Conservation (phyloP, 37 sponge, comb jelly and placozoan species). For the Halisarca cf. caerulea region DNA sequence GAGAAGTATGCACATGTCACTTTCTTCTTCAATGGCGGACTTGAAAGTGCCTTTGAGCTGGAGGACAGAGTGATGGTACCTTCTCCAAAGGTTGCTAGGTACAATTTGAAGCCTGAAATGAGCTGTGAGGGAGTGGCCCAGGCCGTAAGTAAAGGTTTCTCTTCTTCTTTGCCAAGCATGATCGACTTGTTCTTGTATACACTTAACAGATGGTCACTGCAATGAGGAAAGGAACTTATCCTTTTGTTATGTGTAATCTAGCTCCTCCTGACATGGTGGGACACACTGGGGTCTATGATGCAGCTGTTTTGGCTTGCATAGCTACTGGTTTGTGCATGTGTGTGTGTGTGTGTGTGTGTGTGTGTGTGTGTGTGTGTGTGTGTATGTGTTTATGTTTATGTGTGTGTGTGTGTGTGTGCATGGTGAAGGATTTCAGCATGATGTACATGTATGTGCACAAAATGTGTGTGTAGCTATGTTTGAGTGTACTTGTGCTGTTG, state of each 20-base stretch:
- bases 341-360: not conserved
- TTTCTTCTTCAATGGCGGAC: slow-evolving; percentile 98
- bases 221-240: slow-evolving; percentile 75
- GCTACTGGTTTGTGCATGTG: slow-evolving; percentile 71
- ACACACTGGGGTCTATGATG: slow-evolving; percentile 95
- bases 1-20: slow-evolving; percentile 99
- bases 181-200: not conserved
- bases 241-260: slow-evolving; percentile 98
- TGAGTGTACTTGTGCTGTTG: no score
- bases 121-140: slow-evolving; percentile 88
- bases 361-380: slow-evolving; percentile 15
- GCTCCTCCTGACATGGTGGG: slow-evolving; percentile 99
- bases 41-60: slow-evolving; percentile 66
- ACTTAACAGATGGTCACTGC: slow-evolving; percentile 72
- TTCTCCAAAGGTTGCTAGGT: slow-evolving; percentile 94
- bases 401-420: no score
- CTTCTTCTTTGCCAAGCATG: not conserved
- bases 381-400: no score
- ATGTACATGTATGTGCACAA: no score
- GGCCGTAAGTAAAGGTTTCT: slow-evolving; percentile 50
- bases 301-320: slow-evolving; percentile 81
- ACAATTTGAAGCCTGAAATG: slow-evolving; percentile 97
- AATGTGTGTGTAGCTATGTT: no score
- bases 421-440: no score
- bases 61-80: slow-evolving; percentile 93